Evolutionary conservation across 1,140 invertebrate species (phyloP).

Genomic region (Tachypleus tridentatus): DNA sequence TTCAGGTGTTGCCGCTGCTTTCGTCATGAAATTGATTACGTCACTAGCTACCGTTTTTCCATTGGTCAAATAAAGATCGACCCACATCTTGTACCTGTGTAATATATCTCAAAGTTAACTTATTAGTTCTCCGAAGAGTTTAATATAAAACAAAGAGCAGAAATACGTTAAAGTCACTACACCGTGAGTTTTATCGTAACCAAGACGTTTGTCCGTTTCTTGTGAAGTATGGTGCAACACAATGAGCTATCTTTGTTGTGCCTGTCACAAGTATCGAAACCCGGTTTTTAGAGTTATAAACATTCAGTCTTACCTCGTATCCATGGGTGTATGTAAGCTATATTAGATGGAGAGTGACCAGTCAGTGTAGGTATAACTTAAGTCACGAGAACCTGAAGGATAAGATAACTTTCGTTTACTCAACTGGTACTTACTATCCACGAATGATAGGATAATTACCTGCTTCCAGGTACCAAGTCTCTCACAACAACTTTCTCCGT

Average conservation of each 20-base stretch:
- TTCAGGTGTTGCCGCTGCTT: conserved; percentile 5
- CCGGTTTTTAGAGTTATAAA: too few relatives aligned
- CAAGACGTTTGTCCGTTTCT: too few relatives aligned
- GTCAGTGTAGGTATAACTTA: too few relatives aligned
- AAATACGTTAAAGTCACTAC: too few relatives aligned
- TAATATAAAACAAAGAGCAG: too few relatives aligned
- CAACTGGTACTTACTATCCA: not conserved
- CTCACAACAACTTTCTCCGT: conserved; percentile 55
- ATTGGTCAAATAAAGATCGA: conserved; percentile 24
- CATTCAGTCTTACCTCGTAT: too few relatives aligned
- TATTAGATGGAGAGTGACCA: not conserved
- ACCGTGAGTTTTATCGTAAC: too few relatives aligned
- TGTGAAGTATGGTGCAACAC: too few relatives aligned
- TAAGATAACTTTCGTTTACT: not conserved
- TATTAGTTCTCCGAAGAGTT: too few relatives aligned
- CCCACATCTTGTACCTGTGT: conserved; percentile 21
- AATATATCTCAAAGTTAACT: not conserved
- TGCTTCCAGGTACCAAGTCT: conserved; percentile 63
- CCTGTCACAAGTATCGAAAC: too few relatives aligned
- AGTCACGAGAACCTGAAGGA: not conserved
- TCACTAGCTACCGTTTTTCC: conserved; percentile 22
- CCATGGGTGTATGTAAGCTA: too few relatives aligned
- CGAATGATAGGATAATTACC: conserved; percentile 28
- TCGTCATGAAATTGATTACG: conserved; percentile 23
- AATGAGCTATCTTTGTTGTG: too few relatives aligned